Percentiles rank a stretch among this genome's conserved stretches.
phyloP scores from a whole-genome alignment of 2,888 invertebrate species.

The Idaea aversata region DNA sequence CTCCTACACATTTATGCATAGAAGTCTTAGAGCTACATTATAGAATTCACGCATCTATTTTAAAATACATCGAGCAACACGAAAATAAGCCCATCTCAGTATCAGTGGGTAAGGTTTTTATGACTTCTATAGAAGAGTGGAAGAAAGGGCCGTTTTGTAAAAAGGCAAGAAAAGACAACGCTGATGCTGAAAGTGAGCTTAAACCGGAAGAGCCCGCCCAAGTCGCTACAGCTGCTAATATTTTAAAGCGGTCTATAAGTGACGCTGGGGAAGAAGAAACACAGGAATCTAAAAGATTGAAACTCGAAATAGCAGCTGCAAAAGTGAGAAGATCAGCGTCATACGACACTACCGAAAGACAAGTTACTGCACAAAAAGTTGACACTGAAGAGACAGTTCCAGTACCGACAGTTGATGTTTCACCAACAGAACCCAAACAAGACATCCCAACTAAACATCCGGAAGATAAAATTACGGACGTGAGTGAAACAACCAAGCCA shows the following conservation, averaged over 20 bases:
- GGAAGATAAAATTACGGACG: conserved; percentile 15
- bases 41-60: conserved; percentile 92
- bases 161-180: conserved; percentile 55
- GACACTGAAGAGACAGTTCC: conserved; percentile 26
- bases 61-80: conserved; percentile 90
- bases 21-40: conserved; percentile 94
- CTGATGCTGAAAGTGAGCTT: conserved; percentile 44
- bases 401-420: conserved; percentile 20
- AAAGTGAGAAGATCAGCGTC: conserved; percentile 71
- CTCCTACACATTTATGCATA: conserved; percentile 90
- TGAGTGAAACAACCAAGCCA: conserved; percentile 25
- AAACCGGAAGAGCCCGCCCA: conserved; percentile 56
- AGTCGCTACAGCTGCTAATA: conserved; percentile 68
- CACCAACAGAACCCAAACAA: conserved; percentile 15
- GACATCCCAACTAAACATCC: conserved; percentile 18
- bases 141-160: conserved; percentile 65
- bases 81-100: conserved; percentile 84
- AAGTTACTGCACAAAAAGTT: conserved; percentile 27
- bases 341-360: conserved; percentile 67
- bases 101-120: conserved; percentile 81
- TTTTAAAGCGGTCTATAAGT: conserved; percentile 71
- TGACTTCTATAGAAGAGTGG: conserved; percentile 77
- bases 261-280: conserved; percentile 72
- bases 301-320: conserved; percentile 67
- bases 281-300: conserved; percentile 61